These are phyloP conservation scores for Nesometra sesokonis DNA, from an alignment of 35 echinoderm and acorn worm species.

Conservation along the genomic window DNA sequence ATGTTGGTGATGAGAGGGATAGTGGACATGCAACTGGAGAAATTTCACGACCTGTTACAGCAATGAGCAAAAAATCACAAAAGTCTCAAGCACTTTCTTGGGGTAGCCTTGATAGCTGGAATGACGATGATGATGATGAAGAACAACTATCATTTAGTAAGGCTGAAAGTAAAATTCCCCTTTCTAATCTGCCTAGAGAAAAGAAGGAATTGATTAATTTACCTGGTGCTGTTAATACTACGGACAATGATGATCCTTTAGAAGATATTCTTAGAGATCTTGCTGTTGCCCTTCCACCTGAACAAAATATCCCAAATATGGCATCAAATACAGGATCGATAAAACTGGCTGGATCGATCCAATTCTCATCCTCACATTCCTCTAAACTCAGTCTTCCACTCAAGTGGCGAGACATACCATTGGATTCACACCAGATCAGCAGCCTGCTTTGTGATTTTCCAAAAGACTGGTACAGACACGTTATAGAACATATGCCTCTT, in stretches of 20 bases:
- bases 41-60: constrained; percentile 30
- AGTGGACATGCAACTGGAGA: constrained; percentile 62
- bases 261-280: constrained; percentile 55
- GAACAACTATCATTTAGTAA: constrained; percentile 44
- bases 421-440: constrained; percentile 46
- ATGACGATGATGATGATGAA: constrained; percentile 57
- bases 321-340: constrained; percentile 24
- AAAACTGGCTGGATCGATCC: constrained; percentile 61
- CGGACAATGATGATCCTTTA: constrained; percentile 37
- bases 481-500: constrained; percentile 49
- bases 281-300: constrained; percentile 59
- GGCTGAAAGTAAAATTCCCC: background rate
- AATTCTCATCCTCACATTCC: constrained; percentile 78
- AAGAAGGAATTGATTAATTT: constrained; percentile 16
- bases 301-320: background rate
- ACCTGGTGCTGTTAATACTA: constrained; percentile 11
- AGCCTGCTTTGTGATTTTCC: constrained; percentile 53
- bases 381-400: constrained; percentile 91
- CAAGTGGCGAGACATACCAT: constrained; percentile 91
- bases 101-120: constrained; percentile 74
- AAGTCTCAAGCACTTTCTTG: constrained; percentile 23
- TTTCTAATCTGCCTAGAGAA: background rate
- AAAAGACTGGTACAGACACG: constrained; percentile 75
- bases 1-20: constrained; percentile 38
- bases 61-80: constrained; percentile 27